Evolutionary conservation across 2,797 vertebrate genomes (phyloP).

Genomic region (Pempheris klunzingeri): DNA sequence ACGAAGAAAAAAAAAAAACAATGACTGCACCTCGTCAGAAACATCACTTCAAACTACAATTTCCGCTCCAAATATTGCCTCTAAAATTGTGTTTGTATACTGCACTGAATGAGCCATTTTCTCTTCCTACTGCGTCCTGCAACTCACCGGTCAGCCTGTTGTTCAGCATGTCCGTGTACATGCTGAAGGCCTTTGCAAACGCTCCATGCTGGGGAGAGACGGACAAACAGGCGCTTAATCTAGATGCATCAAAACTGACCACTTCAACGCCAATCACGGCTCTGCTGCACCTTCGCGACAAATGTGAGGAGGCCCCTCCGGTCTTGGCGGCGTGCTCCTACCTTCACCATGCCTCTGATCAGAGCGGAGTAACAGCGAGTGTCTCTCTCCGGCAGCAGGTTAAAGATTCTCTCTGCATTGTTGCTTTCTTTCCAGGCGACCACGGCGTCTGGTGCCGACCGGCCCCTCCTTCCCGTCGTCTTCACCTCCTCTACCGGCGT

Average conservation of each 20-base stretch:
- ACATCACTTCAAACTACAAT: too few species aligned
- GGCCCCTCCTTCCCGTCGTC: constrained; percentile 42
- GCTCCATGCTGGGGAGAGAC: constrained; percentile 85
- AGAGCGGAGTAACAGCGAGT: constrained; percentile 89
- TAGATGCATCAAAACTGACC: background rate
- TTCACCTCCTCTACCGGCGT: constrained; percentile 44
- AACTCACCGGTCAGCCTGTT: constrained; percentile 89
- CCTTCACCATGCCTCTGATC: constrained; percentile 97
- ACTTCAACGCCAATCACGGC: background rate
- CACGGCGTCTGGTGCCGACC: constrained; percentile 30
- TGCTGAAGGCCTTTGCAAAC: constrained; percentile 84
- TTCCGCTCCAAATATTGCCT: background rate
- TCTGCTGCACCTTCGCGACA: background rate
- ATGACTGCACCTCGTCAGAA: background rate
- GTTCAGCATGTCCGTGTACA: constrained; percentile 91
- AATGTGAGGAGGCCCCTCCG: background rate
- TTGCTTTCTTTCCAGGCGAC: constrained; percentile 88
- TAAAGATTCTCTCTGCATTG: constrained; percentile 94
- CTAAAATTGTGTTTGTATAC: background rate
- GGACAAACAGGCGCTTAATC: constrained; percentile 6
- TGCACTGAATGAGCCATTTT: background rate
- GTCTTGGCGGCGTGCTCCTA: constrained; percentile 45
- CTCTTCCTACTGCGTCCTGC: background rate
- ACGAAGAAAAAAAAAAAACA: background rate
- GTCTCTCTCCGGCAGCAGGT: constrained; percentile 91